Percentiles rank a stretch among this genome's conserved stretches.
Evolutionary conservation across 2,797 vertebrate genomes (phyloP).

Genomic region (Lithobates pipiens): DNA sequence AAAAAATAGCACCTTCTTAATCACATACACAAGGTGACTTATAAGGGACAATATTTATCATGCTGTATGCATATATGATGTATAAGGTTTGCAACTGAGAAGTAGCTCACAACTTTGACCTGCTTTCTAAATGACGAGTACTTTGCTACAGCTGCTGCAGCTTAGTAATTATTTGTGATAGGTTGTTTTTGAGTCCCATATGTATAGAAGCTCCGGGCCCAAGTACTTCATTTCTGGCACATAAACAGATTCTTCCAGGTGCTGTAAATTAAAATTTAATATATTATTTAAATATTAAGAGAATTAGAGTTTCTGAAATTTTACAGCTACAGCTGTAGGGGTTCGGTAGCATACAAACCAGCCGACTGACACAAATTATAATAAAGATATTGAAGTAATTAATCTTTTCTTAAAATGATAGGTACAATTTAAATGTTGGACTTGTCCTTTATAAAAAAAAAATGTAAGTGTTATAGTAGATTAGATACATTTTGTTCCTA

Average conservation of each 20-base stretch:
- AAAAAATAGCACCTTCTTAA: background rate
- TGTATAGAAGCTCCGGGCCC: conserved; percentile 78
- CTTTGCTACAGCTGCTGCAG: conserved; percentile 75
- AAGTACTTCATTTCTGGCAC: conserved; percentile 80
- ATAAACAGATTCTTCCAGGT: conserved; percentile 83
- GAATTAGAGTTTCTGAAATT: conserved; percentile 80
- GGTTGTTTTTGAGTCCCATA: conserved; percentile 79
- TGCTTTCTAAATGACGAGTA: conserved; percentile 74
- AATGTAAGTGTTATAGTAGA: background rate
- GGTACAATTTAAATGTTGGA: background rate
- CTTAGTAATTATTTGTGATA: conserved; percentile 83
- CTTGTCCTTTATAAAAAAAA: background rate
- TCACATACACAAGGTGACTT: background rate
- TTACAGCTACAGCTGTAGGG: conserved; percentile 78
- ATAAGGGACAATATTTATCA: conserved; percentile 45
- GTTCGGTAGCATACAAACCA: conserved; percentile 50
- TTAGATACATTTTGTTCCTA: background rate
- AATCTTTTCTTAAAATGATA: conserved; percentile 17
- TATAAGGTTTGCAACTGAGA: conserved; percentile 67
- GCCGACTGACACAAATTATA: conserved; percentile 35
- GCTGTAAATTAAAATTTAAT: conserved; percentile 91
- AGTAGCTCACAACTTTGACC: conserved; percentile 75
- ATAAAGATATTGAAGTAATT: background rate
- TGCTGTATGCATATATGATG: conserved; percentile 57
- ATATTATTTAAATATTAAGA: conserved; percentile 91